These are phyloP conservation scores for Lophius americanus DNA, from an alignment of 2,797 vertebrate genomes.

Conservation along the genomic window DNA sequence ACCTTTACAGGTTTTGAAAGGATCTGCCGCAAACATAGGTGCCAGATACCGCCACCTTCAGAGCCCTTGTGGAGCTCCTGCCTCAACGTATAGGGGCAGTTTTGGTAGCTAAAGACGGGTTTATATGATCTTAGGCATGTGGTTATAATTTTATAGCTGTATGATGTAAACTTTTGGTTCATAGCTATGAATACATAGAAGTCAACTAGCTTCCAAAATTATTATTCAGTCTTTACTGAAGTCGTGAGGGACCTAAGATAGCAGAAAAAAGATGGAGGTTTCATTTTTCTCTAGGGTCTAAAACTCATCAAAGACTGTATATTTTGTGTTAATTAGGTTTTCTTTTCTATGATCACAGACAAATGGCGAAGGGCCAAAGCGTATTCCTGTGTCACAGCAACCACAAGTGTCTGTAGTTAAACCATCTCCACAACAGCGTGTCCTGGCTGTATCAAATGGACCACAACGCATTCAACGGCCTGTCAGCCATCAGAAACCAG, in stretches of 20 bases:
- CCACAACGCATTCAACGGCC: conserved; percentile 81
- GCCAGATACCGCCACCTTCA: too few species aligned
- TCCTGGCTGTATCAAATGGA: conserved; percentile 81
- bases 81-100: too few species aligned
- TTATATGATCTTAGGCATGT: too few species aligned
- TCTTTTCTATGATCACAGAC: conserved; percentile 48
- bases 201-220: background rate
- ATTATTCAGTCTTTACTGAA: background rate
- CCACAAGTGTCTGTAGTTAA: conserved; percentile 62
- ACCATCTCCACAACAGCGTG: conserved; percentile 78
- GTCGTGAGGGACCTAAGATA: background rate
- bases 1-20: too few species aligned
- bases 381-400: conserved; percentile 84
- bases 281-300: background rate
- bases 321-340: background rate
- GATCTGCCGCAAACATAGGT: too few species aligned
- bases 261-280: background rate
- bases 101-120: too few species aligned
- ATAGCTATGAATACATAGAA: background rate
- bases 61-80: too few species aligned
- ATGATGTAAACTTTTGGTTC: too few species aligned
- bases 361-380: conserved; percentile 78
- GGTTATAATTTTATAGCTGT: too few species aligned
- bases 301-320: background rate
- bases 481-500: conserved; percentile 63